Conservation (phyloP, 2,797 vertebrate genomes). For the Erithacus rubecula region DNA sequence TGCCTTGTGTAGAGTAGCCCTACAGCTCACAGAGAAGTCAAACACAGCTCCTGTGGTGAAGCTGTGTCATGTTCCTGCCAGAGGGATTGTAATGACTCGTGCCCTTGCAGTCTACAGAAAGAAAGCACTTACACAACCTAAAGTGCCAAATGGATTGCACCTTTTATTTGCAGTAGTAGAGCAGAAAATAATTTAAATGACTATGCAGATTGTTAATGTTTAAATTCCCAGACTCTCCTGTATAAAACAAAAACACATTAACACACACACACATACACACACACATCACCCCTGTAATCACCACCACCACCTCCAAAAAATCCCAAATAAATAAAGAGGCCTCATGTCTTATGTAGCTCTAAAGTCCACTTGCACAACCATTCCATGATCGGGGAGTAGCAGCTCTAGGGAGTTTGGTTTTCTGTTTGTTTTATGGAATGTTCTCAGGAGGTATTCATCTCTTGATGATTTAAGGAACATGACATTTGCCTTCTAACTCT, state of each 20-base stretch:
- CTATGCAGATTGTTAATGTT: background rate
- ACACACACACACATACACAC: rapidly evolving
- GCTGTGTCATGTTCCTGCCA: background rate
- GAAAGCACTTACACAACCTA: background rate
- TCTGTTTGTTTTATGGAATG: background rate
- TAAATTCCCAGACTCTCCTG: background rate
- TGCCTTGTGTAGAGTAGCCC: background rate
- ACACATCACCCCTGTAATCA: too few species aligned
- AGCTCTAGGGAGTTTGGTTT: background rate
- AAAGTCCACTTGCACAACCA: background rate
- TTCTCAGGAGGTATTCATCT: background rate
- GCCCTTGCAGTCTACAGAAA: background rate
- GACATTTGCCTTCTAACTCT: background rate
- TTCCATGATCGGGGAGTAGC: background rate
- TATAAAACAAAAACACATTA: background rate
- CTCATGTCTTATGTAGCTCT: background rate
- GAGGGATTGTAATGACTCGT: background rate
- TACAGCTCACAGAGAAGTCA: background rate
- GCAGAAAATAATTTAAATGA: background rate
- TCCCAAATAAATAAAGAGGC: rapidly evolving
- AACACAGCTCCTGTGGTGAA: background rate
- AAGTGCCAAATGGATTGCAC: background rate
- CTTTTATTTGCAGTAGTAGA: background rate
- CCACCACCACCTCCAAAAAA: background rate
- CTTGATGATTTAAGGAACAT: background rate